Base-by-base conservation (phyloP, 2,113 vertebrate genomes). In the Pleuronectes platessa region DNA sequence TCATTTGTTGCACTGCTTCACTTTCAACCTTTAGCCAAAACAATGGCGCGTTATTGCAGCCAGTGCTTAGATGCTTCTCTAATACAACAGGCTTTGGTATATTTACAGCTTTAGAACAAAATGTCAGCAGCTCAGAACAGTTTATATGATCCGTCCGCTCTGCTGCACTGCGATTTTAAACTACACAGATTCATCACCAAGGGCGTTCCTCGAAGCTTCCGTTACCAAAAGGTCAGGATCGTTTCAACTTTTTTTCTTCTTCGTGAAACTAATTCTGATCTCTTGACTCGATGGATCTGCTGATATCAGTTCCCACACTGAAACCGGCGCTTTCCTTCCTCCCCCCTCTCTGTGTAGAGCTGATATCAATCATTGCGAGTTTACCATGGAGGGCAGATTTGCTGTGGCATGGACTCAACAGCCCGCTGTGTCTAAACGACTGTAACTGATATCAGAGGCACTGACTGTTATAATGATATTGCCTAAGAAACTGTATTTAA, bases 381-480 rank as follows among this genome's bases (percentile, higher is more conserved):
- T 15, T 18, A 55, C 24, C 14, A 14, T 58, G 37, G 53, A 51
- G 11, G 15, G 8, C 5, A 53, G 59, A 49, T 10, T 9, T 12
- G 35, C 59, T 26, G 12, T n/a, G 20, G 60, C 4, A 17, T 37
- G 24, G 24, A 45, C 62, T 31, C 11, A 0, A 1, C 15, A 24
- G 15, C 26, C 45, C 2, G 2, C 26, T 2, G 20, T 31, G 31
- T 62, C 51, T 54, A 24, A 65, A 64, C 18, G 67, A 21, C 58
- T 58, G 61, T 20, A 63, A 66, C 24, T 53, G 45, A 40, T 37
- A 35, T n/a, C 23, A 78, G 61, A 74, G 26, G 24, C n/a, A 31
- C 15, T 15, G 20, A 40, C 63, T 53, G 17, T 68, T 35, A 10
- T 37, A 55, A 55, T 26, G 49, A 71, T 26, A 71, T 11, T 37